phyloP scores from a whole-genome alignment of 2,113 vertebrate species.

The Cyprinodon brontotheroides region DNA sequence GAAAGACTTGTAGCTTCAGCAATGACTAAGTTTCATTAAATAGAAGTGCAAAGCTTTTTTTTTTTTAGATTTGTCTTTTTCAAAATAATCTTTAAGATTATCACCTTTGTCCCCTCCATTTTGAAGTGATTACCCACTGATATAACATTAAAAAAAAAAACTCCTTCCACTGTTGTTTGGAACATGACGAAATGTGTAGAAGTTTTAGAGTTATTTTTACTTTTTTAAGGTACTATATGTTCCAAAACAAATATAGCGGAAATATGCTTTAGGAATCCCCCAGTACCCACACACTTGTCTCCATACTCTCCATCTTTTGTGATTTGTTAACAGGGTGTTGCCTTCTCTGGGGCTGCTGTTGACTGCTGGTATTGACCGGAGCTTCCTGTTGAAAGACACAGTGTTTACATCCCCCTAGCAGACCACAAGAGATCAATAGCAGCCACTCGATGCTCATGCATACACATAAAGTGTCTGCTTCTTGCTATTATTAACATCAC shows the following conservation, averaged over 20 bases:
- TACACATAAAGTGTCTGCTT: slow-evolving; percentile 70
- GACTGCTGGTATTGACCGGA: slow-evolving; percentile 65
- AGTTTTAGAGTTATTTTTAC: not conserved
- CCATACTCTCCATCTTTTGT: slow-evolving; percentile 12
- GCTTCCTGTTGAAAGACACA: slow-evolving; percentile 73
- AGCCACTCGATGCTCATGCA: slow-evolving; percentile 78
- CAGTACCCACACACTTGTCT: not conserved
- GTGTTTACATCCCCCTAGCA: slow-evolving; percentile 74
- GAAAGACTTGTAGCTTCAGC: not conserved
- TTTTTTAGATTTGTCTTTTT: too few relatives aligned
- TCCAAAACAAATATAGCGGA: not conserved
- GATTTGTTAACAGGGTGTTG: slow-evolving; percentile 39
- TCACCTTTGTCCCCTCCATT: too few relatives aligned
- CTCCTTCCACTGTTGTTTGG: not conserved
- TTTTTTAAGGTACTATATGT: not conserved
- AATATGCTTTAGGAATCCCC: not conserved
- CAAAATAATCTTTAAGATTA: too few relatives aligned
- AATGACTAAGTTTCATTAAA: not conserved
- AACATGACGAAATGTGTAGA: not conserved
- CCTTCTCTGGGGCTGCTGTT: slow-evolving; percentile 45
- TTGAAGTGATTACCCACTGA: not conserved
- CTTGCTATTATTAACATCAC: slow-evolving; percentile 56
- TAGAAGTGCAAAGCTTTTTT: not conserved
- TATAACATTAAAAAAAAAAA: not conserved
- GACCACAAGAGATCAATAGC: slow-evolving; percentile 72